These are phyloP conservation scores for Ametastegia equiseti DNA, from an alignment of 2,888 invertebrate species.

Conservation along the genomic window DNA sequence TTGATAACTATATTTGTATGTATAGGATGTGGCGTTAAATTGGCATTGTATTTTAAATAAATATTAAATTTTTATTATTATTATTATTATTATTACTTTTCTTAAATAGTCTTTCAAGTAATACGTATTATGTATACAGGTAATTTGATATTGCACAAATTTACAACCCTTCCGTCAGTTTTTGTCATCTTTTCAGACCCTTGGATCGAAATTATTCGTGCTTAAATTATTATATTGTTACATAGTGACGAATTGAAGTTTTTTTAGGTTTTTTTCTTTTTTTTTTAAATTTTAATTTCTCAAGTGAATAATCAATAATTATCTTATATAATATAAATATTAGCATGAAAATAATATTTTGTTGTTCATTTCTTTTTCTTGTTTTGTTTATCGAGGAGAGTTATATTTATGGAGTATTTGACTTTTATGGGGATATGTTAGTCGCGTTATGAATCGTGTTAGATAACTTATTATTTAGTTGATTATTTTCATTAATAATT, in stretches of 20 bases:
- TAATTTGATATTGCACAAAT: conserved; percentile 26
- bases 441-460: conserved; percentile 27
- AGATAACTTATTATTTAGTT: conserved; percentile 22
- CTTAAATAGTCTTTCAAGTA: conserved; percentile 31
- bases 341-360: conserved; percentile 25
- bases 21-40: conserved; percentile 15
- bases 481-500: conserved; percentile 29
- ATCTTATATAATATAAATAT: not conserved
- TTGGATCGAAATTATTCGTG: not conserved
- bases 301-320: conserved; percentile 33
- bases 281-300: conserved; percentile 8
- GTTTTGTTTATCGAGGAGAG: not conserved
- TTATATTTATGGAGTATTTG: conserved; percentile 23
- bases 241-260: conserved; percentile 28
- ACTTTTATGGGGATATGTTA: conserved; percentile 37
- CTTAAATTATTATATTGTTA: conserved; percentile 1
- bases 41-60: conserved; percentile 1
- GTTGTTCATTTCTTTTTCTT: not conserved
- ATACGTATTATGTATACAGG: conserved; percentile 3
- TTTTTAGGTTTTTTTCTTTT: too few species aligned
- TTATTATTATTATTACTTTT: not conserved
- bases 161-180: conserved; percentile 28
- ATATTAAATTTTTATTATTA: not conserved
- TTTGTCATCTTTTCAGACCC: conserved; percentile 13
- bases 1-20: not conserved